A percentile compares a stretch with the other conserved stretches of the same genome.
Evolutionary conservation across 1,140 invertebrate species (phyloP).

Genomic region (Cotesia vestalis): DNA sequence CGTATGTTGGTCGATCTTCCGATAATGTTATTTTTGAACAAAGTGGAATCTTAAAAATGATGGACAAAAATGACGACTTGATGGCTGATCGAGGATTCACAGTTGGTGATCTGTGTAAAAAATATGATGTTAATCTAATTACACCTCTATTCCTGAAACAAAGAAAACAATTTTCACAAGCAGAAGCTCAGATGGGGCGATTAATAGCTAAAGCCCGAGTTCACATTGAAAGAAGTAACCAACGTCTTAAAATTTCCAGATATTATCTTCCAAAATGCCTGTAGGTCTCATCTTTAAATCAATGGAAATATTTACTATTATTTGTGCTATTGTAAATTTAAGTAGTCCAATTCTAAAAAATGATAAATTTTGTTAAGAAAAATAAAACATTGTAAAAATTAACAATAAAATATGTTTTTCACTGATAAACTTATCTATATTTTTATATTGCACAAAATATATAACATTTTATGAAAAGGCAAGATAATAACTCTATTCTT

Average conservation of each 20-base stretch:
- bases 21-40: conserved; percentile 49
- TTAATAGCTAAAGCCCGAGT: conserved; percentile 38
- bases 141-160: conserved; percentile 32
- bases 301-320: conserved; percentile 42
- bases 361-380: conserved; percentile 27
- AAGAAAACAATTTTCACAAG: conserved; percentile 38
- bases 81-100: conserved; percentile 40
- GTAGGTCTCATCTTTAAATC: background rate
- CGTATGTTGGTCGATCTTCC: conserved; percentile 48
- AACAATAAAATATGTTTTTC: too few species aligned
- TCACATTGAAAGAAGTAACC: conserved; percentile 28
- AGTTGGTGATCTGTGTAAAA: conserved; percentile 40
- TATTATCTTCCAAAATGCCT: conserved; percentile 19
- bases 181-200: conserved; percentile 31
- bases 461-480: too few species aligned
- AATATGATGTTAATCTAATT: conserved; percentile 1
- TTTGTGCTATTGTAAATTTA: conserved; percentile 41
- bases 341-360: conserved; percentile 40
- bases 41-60: conserved; percentile 26
- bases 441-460: too few species aligned
- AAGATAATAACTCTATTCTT: too few species aligned
- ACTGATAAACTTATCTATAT: too few species aligned
- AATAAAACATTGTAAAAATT: too few species aligned
- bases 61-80: conserved; percentile 29
- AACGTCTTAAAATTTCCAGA: conserved; percentile 23